Percentiles rank a stretch among this genome's conserved stretches.
Evolutionary conservation across 2,797 vertebrate genomes (phyloP).

Genomic region (Spizella passerina): DNA sequence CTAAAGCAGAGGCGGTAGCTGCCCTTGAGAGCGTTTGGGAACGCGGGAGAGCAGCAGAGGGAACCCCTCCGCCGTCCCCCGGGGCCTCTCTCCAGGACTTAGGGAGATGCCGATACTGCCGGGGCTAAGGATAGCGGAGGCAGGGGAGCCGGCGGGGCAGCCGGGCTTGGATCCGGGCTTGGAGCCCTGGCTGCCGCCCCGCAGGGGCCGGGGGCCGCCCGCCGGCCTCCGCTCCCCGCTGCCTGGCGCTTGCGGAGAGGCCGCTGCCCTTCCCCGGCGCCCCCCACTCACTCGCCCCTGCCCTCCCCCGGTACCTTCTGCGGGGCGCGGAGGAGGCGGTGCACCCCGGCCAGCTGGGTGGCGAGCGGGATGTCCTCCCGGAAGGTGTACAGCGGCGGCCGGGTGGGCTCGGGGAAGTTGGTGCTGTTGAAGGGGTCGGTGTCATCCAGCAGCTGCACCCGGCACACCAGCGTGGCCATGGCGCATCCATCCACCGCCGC

Average conservation of each 20-base stretch:
- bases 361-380: conserved; percentile 88
- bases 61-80: neutral
- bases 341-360: conserved; percentile 89
- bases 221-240: neutral
- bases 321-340: conserved; percentile 89
- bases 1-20: neutral
- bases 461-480: conserved; percentile 85
- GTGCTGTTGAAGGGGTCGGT: conserved; percentile 95
- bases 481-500: conserved; percentile 80
- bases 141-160: neutral
- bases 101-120: neutral
- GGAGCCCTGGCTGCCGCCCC: neutral
- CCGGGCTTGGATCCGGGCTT: neutral
- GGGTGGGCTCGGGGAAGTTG: conserved; percentile 90
- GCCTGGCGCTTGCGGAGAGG: neutral
- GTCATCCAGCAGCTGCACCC: conserved; percentile 94
- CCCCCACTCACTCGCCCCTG: neutral
- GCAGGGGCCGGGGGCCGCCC: neutral
- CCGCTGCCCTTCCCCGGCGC: neutral
- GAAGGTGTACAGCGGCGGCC: conserved; percentile 90
- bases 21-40: neutral
- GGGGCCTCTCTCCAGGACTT: neutral
- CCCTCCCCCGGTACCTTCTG: conserved; percentile 82
- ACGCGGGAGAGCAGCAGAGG: neutral
- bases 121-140: neutral